These are phyloP conservation scores for zebrafish (Danio rerio) DNA, from an alignment of 2,113 vertebrate species.

Conservation along the genomic window DNA sequence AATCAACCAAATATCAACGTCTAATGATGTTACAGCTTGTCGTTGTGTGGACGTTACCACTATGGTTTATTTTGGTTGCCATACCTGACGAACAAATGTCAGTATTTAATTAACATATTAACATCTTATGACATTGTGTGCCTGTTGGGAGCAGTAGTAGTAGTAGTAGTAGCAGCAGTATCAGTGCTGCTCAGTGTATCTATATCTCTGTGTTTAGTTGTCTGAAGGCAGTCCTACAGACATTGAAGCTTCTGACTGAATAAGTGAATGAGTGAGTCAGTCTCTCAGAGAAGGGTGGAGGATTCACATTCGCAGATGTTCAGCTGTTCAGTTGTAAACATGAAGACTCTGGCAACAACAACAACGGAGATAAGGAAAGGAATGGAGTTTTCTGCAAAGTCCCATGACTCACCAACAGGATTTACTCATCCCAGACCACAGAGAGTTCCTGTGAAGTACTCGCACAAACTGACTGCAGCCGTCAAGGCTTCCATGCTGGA, in stretches of 20 bases:
- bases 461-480: conserved; percentile 3
- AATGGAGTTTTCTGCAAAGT: conserved; percentile 37
- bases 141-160: too few relatives aligned
- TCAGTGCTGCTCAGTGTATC: too few relatives aligned
- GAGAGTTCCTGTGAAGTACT: conserved; percentile 12
- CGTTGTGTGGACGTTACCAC: too few relatives aligned
- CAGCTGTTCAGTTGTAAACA: conserved; percentile 37
- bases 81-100: too few relatives aligned
- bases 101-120: too few relatives aligned
- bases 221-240: conserved; percentile 23
- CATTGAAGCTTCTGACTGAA: neutral
- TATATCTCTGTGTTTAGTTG: neutral
- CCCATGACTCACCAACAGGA: conserved; percentile 40
- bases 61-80: too few relatives aligned
- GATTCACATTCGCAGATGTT: conserved; percentile 51
- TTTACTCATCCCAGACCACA: conserved; percentile 35
- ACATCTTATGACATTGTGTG: too few relatives aligned
- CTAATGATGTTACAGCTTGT: too few relatives aligned
- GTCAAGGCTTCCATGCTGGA: neutral
- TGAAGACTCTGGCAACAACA: conserved; percentile 40
- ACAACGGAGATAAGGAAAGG: conserved; percentile 42
- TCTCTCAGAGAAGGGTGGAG: conserved; percentile 19
- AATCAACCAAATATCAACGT: too few relatives aligned
- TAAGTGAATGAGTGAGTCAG: conserved; percentile 23
- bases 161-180: too few relatives aligned